Conservation (phyloP, 23 tunicate species). For the Diplosoma virens region DNA sequence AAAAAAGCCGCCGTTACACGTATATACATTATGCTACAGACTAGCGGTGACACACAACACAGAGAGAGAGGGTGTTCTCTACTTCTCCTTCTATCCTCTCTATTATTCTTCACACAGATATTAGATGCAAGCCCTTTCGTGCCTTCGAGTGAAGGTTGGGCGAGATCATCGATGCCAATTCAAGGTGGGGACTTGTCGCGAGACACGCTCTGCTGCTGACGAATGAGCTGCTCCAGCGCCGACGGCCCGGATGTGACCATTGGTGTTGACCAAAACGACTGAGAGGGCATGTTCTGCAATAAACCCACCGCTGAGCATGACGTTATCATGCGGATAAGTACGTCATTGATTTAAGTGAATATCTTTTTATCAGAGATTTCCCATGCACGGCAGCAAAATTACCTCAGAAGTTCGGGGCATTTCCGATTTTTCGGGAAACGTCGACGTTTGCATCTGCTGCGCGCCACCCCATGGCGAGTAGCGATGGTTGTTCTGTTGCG, state of each 20-base stretch:
- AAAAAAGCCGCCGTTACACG: slow-evolving; percentile 5
- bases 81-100: not conserved
- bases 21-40: slow-evolving; percentile 36
- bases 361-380: too few relatives aligned
- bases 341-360: too few relatives aligned
- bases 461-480: slow-evolving; percentile 49
- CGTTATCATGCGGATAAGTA: too few relatives aligned
- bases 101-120: slow-evolving; percentile 15
- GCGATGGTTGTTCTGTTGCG: slow-evolving; percentile 18
- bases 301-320: too few relatives aligned
- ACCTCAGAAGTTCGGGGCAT: slow-evolving; percentile 6
- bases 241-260: slow-evolving; percentile 84
- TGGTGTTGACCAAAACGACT: slow-evolving; percentile 73
- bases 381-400: too few relatives aligned
- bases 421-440: slow-evolving; percentile 17
- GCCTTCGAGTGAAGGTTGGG: slow-evolving; percentile 27
- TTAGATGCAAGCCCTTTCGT: not conserved
- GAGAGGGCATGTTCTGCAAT: slow-evolving; percentile 14
- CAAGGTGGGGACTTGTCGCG: slow-evolving; percentile 87
- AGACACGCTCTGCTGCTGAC: slow-evolving; percentile 63
- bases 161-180: not conserved
- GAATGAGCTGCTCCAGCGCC: slow-evolving; percentile 74
- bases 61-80: slow-evolving; percentile 12
- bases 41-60: slow-evolving; percentile 43
- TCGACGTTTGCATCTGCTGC: slow-evolving; percentile 13